Conservation (phyloP, 2,888 invertebrate genomes). For the Ornithoptera alexandrae region DNA sequence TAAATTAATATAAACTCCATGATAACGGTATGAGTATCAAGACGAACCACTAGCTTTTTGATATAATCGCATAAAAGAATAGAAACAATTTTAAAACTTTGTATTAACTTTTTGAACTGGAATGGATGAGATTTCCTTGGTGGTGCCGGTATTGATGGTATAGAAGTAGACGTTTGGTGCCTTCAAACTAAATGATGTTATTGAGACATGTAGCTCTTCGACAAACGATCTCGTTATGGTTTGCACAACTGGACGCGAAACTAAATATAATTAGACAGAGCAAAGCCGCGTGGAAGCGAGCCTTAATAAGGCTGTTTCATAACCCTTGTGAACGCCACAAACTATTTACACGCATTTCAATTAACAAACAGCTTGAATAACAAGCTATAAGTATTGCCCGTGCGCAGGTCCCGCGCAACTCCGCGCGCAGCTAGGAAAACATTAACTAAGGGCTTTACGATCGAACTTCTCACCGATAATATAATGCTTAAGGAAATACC, state of each 20-base stretch:
- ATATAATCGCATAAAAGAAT: too few species aligned
- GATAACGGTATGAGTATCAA: too few species aligned
- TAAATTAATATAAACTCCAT: too few species aligned
- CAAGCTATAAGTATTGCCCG: slow-evolving; percentile 54
- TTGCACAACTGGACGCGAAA: slow-evolving; percentile 19
- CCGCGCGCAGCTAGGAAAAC: slow-evolving; percentile 38
- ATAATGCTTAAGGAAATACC: background rate
- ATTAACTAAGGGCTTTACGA: slow-evolving; percentile 6
- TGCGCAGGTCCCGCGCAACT: slow-evolving; percentile 46
- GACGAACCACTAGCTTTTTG: too few species aligned
- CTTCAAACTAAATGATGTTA: background rate
- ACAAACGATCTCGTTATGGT: slow-evolving; percentile 10
- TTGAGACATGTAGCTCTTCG: slow-evolving; percentile 3
- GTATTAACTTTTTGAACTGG: too few species aligned
- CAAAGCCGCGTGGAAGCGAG: slow-evolving; percentile 34
- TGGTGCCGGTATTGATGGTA: background rate
- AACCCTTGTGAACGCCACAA: slow-evolving; percentile 52
- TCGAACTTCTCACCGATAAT: background rate
- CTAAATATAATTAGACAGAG: slow-evolving; percentile 33
- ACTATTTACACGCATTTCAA: slow-evolving; percentile 74
- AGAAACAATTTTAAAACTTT: too few species aligned
- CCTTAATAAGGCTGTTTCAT: slow-evolving; percentile 60
- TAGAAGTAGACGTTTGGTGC: background rate
- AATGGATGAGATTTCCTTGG: too few species aligned
- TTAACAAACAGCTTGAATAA: slow-evolving; percentile 66